Conservation (phyloP, 2,888 invertebrate genomes). For the Leuctra nigra region DNA sequence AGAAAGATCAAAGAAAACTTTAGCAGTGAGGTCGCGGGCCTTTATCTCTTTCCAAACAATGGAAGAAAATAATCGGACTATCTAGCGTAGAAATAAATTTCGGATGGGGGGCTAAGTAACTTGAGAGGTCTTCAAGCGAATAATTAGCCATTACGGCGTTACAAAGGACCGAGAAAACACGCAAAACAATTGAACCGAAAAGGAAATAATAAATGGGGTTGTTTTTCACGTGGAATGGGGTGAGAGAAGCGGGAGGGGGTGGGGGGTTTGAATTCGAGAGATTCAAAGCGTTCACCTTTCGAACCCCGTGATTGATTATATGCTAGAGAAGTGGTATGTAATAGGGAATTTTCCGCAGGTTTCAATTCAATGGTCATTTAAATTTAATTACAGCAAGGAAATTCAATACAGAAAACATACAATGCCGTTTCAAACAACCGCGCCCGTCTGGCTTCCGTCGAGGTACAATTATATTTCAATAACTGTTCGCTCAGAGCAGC, state of each 20-base stretch:
- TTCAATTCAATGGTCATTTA: no score
- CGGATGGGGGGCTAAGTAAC: not conserved
- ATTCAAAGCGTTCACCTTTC: not conserved
- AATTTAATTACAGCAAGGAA: no score
- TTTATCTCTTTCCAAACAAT: no score
- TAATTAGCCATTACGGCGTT: slow-evolving; percentile 6
- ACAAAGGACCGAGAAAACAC: not conserved
- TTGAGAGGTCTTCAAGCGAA: slow-evolving; percentile 2
- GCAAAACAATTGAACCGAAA: slow-evolving; percentile 4
- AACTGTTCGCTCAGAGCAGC: no score
- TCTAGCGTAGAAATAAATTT: slow-evolving; percentile 12
- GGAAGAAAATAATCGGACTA: slow-evolving; percentile 10
- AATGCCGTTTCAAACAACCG: no score
- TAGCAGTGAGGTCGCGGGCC: no score
- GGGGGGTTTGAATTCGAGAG: not conserved
- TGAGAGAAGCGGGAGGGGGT: not conserved
- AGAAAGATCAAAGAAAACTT: slow-evolving; percentile 11
- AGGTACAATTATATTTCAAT: no score
- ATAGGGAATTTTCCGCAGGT: no score
- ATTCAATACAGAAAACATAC: no score
- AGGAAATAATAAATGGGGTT: not conserved
- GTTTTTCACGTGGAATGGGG: no score
- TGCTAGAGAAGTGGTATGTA: no score
- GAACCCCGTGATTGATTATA: slow-evolving; percentile 12
- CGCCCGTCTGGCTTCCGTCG: no score